These are phyloP conservation scores for Cerastis rubricosa DNA, from an alignment of 2,888 invertebrate genomes.

Conservation along the genomic window DNA sequence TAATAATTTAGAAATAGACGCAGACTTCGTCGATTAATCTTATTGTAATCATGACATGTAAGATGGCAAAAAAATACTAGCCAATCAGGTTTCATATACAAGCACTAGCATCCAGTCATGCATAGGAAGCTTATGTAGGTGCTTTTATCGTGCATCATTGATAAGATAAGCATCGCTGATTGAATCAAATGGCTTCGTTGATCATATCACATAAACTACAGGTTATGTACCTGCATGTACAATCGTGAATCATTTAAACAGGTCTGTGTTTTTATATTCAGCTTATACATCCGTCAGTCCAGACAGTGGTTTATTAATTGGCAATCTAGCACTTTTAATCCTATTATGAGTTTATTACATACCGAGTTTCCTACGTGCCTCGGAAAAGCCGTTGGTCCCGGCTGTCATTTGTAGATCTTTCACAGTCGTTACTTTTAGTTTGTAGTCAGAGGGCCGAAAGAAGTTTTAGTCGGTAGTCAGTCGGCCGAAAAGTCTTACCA, in stretches of 20 bases:
- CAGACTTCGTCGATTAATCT: not conserved
- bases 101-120: not conserved
- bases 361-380: too few species aligned
- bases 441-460: too few species aligned
- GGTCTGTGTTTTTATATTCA: not conserved
- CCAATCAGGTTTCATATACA: slow-evolving; percentile 19
- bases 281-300: not conserved
- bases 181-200: slow-evolving; percentile 8
- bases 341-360: too few species aligned
- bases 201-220: slow-evolving; percentile 7
- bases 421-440: too few species aligned
- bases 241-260: not conserved
- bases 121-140: slow-evolving; percentile 5
- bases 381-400: too few species aligned
- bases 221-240: not conserved
- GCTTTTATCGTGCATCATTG: not conserved
- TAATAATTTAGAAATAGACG: too few species aligned
- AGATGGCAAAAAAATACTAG: not conserved
- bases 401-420: too few species aligned
- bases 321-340: too few species aligned
- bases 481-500: too few species aligned
- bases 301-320: not conserved
- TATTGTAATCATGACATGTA: slow-evolving; percentile 7
- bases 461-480: too few species aligned
- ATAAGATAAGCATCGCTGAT: slow-evolving; percentile 20